phyloP scores from a whole-genome alignment of 2,113 vertebrate genomes.

The Saguinus midas region DNA sequence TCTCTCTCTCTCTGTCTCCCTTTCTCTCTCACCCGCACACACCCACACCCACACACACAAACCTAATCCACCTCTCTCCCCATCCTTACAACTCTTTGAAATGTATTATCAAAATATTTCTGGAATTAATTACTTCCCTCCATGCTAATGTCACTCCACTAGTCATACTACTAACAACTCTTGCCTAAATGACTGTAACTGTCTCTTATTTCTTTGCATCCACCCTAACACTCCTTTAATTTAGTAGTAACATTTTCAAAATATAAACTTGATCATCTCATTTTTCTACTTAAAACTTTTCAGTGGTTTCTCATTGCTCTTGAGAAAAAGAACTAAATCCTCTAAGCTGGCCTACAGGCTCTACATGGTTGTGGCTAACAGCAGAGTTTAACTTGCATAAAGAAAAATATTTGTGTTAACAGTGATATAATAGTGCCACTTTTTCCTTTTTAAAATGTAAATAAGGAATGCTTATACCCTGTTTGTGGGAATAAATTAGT shows the following conservation, averaged over 20 bases:
- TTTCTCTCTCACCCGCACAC: neutral
- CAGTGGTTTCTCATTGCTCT: neutral
- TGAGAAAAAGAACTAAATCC: neutral
- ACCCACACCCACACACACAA: too few species aligned
- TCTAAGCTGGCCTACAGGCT: neutral
- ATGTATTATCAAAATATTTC: constrained; percentile 25
- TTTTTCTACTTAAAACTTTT: neutral
- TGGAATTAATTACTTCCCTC: neutral
- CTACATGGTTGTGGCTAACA: neutral
- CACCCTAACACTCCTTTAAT: neutral
- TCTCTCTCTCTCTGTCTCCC: neutral
- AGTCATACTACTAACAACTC: neutral
- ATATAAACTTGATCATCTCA: neutral
- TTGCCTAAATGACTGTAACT: neutral
- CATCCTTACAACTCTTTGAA: neutral
- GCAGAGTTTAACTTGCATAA: neutral
- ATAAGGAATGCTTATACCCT: too few species aligned
- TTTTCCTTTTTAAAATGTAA: neutral
- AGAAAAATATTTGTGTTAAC: neutral
- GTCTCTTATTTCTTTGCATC: neutral
- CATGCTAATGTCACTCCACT: neutral
- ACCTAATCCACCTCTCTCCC: neutral
- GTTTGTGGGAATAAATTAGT: too few species aligned
- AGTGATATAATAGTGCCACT: neutral
- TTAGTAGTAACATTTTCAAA: neutral